Evolutionary conservation across 2,113 vertebrate species (phyloP).

Genomic region (Prinia subflava): DNA sequence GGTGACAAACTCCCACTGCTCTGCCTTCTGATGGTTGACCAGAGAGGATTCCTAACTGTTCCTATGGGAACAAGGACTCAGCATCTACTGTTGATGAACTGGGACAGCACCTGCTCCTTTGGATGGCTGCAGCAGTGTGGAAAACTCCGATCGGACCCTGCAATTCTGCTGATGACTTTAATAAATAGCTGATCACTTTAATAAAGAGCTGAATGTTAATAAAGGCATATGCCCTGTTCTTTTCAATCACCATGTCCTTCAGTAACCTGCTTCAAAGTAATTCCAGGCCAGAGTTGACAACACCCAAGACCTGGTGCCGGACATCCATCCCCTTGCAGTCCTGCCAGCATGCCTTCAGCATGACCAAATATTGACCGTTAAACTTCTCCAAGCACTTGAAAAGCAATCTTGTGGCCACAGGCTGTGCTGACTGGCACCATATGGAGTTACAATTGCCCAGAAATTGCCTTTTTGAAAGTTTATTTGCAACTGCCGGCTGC

Average conservation of each 20-base stretch:
- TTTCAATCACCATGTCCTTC: not conserved
- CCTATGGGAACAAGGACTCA: no score
- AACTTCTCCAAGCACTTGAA: fast-evolving
- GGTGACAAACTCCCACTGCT: no score
- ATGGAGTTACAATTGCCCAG: not conserved
- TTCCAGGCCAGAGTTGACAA: not conserved
- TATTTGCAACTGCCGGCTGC: fast-evolving
- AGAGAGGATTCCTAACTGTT: no score
- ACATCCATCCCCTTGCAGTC: not conserved
- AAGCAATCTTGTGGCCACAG: not conserved
- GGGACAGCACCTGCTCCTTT: no score
- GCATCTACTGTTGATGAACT: no score
- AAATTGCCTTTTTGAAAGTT: not conserved
- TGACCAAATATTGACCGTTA: not conserved
- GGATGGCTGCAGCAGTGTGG: no score
- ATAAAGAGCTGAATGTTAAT: no score
- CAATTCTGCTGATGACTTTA: no score
- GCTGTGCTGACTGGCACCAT: not conserved
- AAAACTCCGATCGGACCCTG: no score
- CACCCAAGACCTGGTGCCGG: not conserved
- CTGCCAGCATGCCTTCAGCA: not conserved
- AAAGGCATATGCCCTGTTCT: no score
- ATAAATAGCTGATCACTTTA: no score
- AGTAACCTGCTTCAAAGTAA: not conserved
- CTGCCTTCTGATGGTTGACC: no score